A percentile compares a stretch with the other conserved stretches of the same genome.
phyloP scores from a whole-genome alignment of 2,797 vertebrate species.

The Furcifer pardalis region DNA sequence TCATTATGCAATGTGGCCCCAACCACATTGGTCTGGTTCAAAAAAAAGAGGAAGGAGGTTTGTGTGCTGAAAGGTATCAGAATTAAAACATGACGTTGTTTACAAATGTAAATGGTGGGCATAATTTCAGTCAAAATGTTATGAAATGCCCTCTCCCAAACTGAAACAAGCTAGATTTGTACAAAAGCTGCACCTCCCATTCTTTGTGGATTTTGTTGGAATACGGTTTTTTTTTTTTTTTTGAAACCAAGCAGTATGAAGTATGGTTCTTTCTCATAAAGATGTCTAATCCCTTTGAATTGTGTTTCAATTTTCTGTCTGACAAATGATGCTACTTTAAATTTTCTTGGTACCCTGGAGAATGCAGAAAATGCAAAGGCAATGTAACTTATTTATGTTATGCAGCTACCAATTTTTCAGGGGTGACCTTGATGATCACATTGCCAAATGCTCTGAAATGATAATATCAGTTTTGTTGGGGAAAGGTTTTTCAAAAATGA shows the following conservation, averaged over 20 bases:
- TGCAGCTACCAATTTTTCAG: slow-evolving; percentile 34
- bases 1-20: too few relatives aligned
- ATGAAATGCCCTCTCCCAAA: too few relatives aligned
- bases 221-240: background rate
- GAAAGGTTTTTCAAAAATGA: slow-evolving; percentile 67
- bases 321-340: slow-evolving; percentile 23
- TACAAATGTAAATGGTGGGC: background rate
- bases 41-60: too few relatives aligned
- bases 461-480: slow-evolving; percentile 34
- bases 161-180: background rate
- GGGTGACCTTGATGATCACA: slow-evolving; percentile 40
- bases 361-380: slow-evolving; percentile 26
- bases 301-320: slow-evolving; percentile 19
- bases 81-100: background rate
- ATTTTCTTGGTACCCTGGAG: slow-evolving; percentile 33
- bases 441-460: slow-evolving; percentile 49
- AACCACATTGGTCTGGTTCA: too few relatives aligned
- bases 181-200: background rate
- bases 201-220: background rate
- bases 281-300: slow-evolving; percentile 16
- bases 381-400: slow-evolving; percentile 32
- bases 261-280: background rate
- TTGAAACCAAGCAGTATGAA: background rate
- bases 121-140: background rate
- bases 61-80: too few relatives aligned